phyloP scores from a whole-genome alignment of 2,113 vertebrate genomes.

The Sapayoa aenigma region DNA sequence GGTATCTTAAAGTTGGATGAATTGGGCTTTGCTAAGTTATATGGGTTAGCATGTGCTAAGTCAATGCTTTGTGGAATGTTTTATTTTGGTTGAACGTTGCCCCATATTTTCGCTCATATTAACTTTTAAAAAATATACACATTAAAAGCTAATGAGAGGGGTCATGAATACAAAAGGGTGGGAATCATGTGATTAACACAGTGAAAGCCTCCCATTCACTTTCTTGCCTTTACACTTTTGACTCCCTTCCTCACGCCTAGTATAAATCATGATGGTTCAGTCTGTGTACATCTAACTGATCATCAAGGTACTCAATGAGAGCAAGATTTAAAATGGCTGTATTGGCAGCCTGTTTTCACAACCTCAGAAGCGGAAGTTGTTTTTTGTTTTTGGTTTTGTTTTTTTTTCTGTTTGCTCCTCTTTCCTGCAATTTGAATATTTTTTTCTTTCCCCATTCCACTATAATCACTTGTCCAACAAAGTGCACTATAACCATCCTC shows the following conservation, averaged over 20 bases:
- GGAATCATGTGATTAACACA: background rate
- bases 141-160: background rate
- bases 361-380: rapidly evolving
- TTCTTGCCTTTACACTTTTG: background rate
- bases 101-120: background rate
- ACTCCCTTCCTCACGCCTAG: background rate
- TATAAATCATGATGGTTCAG: background rate
- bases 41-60: too few relatives aligned
- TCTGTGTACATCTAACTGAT: background rate
- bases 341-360: background rate
- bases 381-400: too few relatives aligned
- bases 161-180: background rate
- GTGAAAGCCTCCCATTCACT: background rate
- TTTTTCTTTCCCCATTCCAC: background rate
- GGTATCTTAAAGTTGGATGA: too few relatives aligned
- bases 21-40: too few relatives aligned
- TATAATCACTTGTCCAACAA: background rate
- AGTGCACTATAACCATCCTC: background rate
- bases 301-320: background rate
- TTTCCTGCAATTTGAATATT: background rate
- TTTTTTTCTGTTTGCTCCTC: background rate
- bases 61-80: too few relatives aligned
- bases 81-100: too few relatives aligned
- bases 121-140: background rate
- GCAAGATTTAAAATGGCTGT: background rate